Conservation (phyloP, 1,140 invertebrate genomes). For the Sminthurides bifidus region DNA sequence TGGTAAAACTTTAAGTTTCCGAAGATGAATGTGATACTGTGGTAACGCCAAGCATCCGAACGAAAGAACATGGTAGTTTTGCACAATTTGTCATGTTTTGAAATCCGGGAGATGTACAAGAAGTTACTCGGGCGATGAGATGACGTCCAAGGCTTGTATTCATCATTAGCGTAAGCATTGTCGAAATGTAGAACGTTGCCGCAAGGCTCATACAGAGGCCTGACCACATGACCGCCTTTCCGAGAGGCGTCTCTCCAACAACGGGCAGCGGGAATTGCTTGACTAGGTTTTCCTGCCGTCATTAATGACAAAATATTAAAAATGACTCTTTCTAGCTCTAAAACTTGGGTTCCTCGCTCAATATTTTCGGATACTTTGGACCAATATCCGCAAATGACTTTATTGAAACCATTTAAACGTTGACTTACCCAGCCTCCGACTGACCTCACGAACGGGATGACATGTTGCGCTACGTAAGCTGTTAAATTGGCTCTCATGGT, state of each 20-base stretch:
- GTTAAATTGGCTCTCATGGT: conserved; percentile 38
- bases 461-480: conserved; percentile 39
- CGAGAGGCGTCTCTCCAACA: conserved; percentile 13
- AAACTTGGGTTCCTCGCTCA: too few relatives aligned
- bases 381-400: not conserved
- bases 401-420: not conserved
- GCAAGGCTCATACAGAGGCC: conserved; percentile 29
- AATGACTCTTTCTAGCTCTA: too few relatives aligned
- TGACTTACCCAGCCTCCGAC: conserved; percentile 41
- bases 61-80: too few relatives aligned
- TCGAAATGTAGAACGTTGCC: conserved; percentile 25
- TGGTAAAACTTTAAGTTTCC: too few relatives aligned
- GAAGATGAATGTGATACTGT: too few relatives aligned
- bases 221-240: conserved; percentile 26
- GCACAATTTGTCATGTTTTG: too few relatives aligned
- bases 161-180: conserved; percentile 18
- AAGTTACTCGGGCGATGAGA: too few relatives aligned
- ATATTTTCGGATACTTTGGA: too few relatives aligned
- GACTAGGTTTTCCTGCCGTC: conserved; percentile 26
- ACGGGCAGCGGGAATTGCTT: conserved; percentile 24
- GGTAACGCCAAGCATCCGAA: too few relatives aligned
- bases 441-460: conserved; percentile 38
- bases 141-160: too few relatives aligned
- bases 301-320: not conserved
- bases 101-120: too few relatives aligned